Percentiles rank a stretch among this genome's conserved stretches.
Conservation (phyloP, 2,888 invertebrate genomes). For the Papilio gigon region DNA sequence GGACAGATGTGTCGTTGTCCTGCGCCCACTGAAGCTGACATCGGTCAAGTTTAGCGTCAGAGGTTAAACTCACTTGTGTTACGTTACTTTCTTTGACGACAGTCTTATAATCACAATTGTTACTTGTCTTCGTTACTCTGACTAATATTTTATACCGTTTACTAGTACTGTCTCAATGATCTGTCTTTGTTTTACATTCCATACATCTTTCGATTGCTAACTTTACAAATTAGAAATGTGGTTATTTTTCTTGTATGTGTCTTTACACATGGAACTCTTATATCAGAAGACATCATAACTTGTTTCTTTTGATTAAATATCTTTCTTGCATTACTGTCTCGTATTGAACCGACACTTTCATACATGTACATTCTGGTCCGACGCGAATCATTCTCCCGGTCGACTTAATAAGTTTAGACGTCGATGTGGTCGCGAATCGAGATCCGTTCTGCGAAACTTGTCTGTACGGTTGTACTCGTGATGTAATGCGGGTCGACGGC, state of each 20-base stretch:
- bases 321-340: constrained; percentile 26
- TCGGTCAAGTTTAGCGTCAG: constrained; percentile 48
- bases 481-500: constrained; percentile 50
- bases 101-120: background rate
- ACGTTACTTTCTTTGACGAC: background rate
- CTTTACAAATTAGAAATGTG: background rate
- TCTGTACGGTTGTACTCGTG: constrained; percentile 47
- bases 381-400: constrained; percentile 21
- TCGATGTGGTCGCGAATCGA: constrained; percentile 29
- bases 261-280: background rate
- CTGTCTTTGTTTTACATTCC: background rate
- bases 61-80: constrained; percentile 14
- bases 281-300: constrained; percentile 10
- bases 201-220: constrained; percentile 8
- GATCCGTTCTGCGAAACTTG: constrained; percentile 39
- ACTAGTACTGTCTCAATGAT: no score
- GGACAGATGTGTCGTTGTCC: constrained; percentile 50
- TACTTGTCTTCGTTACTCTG: background rate
- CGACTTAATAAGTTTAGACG: constrained; percentile 33
- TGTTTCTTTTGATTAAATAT: constrained; percentile 20
- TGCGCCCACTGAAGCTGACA: constrained; percentile 45
- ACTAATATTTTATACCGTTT: no score
- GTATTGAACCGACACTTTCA: constrained; percentile 28
- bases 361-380: constrained; percentile 31
- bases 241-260: background rate